These are phyloP conservation scores for Penaeus chinensis DNA, from an alignment of 1,140 invertebrate genomes.

Conservation along the genomic window DNA sequence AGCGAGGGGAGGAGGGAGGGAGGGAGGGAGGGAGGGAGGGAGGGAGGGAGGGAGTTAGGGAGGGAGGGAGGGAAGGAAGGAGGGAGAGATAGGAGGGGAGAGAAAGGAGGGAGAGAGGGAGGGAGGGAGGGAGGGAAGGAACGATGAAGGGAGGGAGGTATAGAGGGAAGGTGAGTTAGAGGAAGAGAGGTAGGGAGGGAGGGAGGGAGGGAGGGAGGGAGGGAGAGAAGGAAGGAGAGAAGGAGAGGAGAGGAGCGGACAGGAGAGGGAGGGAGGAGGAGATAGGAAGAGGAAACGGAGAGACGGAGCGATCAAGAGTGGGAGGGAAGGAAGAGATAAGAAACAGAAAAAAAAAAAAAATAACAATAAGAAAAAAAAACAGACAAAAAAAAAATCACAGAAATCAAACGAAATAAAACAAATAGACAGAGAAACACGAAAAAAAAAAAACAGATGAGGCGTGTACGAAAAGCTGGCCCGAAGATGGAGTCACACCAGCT, in stretches of 20 bases:
- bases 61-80: not conserved
- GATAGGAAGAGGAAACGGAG: slow-evolving; percentile 33
- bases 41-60: not conserved
- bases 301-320: not conserved
- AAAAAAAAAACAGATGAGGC: too few species aligned
- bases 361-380: too few species aligned
- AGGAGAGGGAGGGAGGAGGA: not conserved
- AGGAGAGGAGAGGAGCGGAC: not conserved
- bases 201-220: not conserved
- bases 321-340: not conserved
- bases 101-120: not conserved
- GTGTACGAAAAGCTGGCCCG: too few species aligned
- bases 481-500: too few species aligned
- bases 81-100: not conserved
- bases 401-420: too few species aligned
- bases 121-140: not conserved
- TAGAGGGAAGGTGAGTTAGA: not conserved
- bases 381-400: too few species aligned
- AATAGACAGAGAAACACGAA: too few species aligned
- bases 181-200: not conserved
- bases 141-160: not conserved
- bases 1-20: not conserved
- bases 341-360: too few species aligned
- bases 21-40: not conserved
- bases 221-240: slow-evolving; percentile 3